Evolutionary conservation across 2,797 vertebrate genomes (phyloP), one percentile per base, ranked within the genome.

Genomic region (Pelobates cultripes): DNA sequence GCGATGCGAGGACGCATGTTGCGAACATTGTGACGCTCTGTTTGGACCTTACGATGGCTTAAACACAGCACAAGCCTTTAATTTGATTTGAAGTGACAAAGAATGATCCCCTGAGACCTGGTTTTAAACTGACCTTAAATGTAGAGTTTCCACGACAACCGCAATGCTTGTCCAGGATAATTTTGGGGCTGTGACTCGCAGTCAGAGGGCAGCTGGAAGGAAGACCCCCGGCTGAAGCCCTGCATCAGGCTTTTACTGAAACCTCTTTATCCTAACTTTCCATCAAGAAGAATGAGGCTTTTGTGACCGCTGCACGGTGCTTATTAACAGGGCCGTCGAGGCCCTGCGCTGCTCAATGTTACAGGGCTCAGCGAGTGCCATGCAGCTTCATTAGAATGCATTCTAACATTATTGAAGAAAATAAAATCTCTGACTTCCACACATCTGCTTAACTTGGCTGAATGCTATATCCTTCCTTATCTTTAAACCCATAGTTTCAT

Each of bases 121-220:
- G 10, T 60, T 60, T 12, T 60, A 61, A 14, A 28, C 45, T 55
- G 70, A 73, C 78, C 69, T 57, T n/a, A 64, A 53, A 13, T 40
- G 70, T 79, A 53, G 72, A 1, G 28, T 28, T 28, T 28, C 78
- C 41, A 73, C 43, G 70, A 43, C 60, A 41, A 73, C 60, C 43
- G 4, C 43, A 43, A n/a, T 4, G 44, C 15, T 4, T 9, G 57
- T 70, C 28, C 13, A 17, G 14, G 51, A 28, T 17, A 61, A 63
- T 55, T 60, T 10, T 8, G 4, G 40, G 57, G 28, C 45, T 0
- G 45, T 28, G 28, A 28, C 28, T 28, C 44, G n/a, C 17, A 64
- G 70, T 66, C 60, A 63, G 77, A 57, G 67, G 51, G 63, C 68
- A 40, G 17, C 55, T 42, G 14, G 28, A 17, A 64, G 73, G 73